Conservation (phyloP, 1,140 invertebrate species). For the Leptinotarsa defecta region DNA sequence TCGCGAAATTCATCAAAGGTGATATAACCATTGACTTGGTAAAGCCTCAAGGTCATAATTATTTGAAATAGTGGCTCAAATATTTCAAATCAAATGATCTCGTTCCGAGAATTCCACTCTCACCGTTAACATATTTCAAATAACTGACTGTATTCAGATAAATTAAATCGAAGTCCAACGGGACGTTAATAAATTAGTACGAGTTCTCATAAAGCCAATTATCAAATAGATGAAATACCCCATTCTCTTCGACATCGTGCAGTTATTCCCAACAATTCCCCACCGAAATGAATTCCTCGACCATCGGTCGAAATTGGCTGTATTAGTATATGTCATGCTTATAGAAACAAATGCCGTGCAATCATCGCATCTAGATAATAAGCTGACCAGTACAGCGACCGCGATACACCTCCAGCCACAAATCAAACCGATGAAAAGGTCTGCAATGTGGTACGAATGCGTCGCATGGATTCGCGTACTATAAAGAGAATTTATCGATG, state of each 20-base stretch:
- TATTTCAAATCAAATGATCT: neutral
- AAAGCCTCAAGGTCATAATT: too few species aligned
- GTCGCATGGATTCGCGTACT: neutral
- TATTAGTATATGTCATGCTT: conserved; percentile 13
- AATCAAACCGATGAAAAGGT: conserved; percentile 25
- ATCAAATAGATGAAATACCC: conserved; percentile 4
- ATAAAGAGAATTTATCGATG: conserved; percentile 9
- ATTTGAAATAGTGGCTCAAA: too few species aligned
- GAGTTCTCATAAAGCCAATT: neutral
- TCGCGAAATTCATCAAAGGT: too few species aligned
- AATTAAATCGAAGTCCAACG: neutral
- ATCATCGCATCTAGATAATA: conserved; percentile 18
- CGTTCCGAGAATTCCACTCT: neutral
- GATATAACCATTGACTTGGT: too few species aligned
- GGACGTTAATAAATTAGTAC: neutral
- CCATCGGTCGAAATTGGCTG: neutral
- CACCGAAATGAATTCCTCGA: neutral
- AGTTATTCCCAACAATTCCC: neutral
- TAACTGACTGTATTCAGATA: neutral
- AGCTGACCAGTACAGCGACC: conserved; percentile 21
- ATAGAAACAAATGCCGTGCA: conserved; percentile 12
- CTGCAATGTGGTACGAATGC: neutral
- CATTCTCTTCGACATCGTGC: neutral
- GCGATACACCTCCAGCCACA: conserved; percentile 16
- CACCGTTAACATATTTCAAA: neutral